phyloP scores from a whole-genome alignment of 2,113 vertebrate species.

The Balaeniceps rex region DNA sequence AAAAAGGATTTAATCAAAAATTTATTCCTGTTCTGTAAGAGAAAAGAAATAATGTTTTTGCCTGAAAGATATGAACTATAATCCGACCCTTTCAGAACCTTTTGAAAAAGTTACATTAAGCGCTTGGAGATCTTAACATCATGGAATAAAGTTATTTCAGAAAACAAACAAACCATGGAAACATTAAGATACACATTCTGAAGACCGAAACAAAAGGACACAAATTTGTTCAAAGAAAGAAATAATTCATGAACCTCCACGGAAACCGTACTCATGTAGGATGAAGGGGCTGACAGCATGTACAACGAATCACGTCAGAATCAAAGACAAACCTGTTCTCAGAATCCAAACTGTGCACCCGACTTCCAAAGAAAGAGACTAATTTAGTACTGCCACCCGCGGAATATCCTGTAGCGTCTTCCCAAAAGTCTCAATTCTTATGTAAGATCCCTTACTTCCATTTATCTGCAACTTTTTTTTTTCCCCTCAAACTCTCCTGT shows the following conservation, averaged over 20 bases:
- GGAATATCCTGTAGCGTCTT: neutral
- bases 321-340: neutral
- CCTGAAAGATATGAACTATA: neutral
- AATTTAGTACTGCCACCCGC: neutral
- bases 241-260: neutral
- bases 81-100: neutral
- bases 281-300: neutral
- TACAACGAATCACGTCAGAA: neutral
- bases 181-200: neutral
- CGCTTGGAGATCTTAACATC: neutral
- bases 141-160: neutral
- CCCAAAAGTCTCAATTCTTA: neutral
- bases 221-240: slow-evolving; percentile 12
- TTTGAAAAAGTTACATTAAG: neutral
- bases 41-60: neutral
- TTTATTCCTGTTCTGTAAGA: neutral
- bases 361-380: neutral
- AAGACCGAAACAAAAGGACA: neutral
- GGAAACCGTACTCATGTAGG: neutral
- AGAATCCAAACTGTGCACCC: neutral
- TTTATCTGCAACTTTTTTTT: neutral
- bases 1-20: neutral
- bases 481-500: neutral
- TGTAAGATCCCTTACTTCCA: neutral
- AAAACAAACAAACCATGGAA: neutral